Conservation (phyloP, 2,797 vertebrate species). For the Staurois parvus region DNA sequence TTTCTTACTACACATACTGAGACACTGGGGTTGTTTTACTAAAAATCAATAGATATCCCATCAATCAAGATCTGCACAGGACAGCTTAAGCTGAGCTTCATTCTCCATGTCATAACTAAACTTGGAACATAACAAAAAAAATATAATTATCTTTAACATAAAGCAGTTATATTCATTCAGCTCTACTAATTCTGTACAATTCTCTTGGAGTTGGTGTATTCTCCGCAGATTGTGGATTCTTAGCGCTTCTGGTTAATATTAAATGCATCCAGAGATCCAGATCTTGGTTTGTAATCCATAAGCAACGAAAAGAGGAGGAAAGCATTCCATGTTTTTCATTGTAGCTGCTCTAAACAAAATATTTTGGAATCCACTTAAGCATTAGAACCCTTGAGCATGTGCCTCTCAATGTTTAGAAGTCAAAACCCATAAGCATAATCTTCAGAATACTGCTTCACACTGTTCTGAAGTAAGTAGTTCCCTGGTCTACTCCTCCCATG, state of each 20-base stretch:
- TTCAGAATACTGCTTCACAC: constrained; percentile 82
- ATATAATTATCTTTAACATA: constrained; percentile 22
- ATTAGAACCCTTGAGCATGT: constrained; percentile 88
- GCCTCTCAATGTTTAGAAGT: constrained; percentile 67
- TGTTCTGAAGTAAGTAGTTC: too few relatives aligned
- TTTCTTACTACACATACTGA: too few relatives aligned
- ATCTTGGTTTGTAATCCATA: constrained; percentile 57
- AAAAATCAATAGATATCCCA: constrained; percentile 27
- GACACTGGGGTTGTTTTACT: too few relatives aligned
- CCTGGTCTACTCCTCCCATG: too few relatives aligned
- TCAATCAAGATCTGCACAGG: constrained; percentile 13
- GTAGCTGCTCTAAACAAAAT: constrained; percentile 62
- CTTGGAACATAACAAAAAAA: constrained; percentile 31
- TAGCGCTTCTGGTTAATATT: constrained; percentile 53
- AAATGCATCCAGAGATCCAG: constrained; percentile 56
- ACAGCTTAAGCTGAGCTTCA: constrained; percentile 39
- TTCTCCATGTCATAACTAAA: constrained; percentile 32
- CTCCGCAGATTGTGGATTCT: constrained; percentile 46
- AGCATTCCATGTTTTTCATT: constrained; percentile 55
- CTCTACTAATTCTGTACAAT: constrained; percentile 58
- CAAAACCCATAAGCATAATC: constrained; percentile 63
- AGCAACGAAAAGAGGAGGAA: constrained; percentile 54
- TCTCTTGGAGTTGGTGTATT: constrained; percentile 52
- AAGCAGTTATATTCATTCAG: constrained; percentile 53
- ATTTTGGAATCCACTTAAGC: constrained; percentile 64